A percentile compares a stretch with the other conserved stretches of the same genome.
These are phyloP conservation scores for honey bee (Apis mellifera) DNA, from an alignment of 1,140 invertebrate species.

Conservation along the genomic window Amel_HAv3.1 CM009944.2:5427501-5428000, in stretches of 20 bases:
- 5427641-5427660: neutral
- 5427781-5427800: neutral
- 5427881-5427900: neutral
- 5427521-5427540: conserved; percentile 49
- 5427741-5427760: neutral
- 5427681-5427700: neutral
- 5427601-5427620: conserved; percentile 10
- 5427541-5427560: conserved; percentile 57
- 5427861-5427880: conserved; percentile 7
- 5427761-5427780: neutral
- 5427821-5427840: neutral
- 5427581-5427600: conserved; percentile 44
- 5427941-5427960: conserved; percentile 82
- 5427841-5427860: conserved; percentile 14
- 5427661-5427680: neutral
- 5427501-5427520: conserved; percentile 23
- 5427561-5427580: conserved; percentile 57
- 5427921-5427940: conserved; percentile 77
- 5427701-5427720: conserved; percentile 30
- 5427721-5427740: neutral
- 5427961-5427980: conserved; percentile 78
- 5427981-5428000: conserved; percentile 76
- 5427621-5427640: neutral
- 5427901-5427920: conserved; percentile 36
- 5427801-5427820: neutral